Evolutionary conservation across 92 coral and sea anemone genomes (phyloP).

Genomic region (Meandrina meandrites): DNA sequence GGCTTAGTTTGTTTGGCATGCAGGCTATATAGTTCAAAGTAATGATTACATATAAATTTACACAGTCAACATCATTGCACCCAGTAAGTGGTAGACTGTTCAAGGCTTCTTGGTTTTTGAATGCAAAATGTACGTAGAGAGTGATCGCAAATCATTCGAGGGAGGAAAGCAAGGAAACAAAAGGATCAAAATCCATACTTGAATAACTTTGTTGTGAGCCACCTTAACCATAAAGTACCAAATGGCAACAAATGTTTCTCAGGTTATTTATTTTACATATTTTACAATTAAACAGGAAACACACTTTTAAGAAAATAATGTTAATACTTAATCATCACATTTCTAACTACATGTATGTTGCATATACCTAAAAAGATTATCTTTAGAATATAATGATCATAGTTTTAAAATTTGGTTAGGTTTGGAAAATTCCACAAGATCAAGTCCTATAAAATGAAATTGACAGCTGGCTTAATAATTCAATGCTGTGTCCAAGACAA

Average conservation of each 20-base stretch:
- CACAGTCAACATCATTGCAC: too few species aligned
- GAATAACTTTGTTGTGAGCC: too few species aligned
- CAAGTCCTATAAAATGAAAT: slow-evolving; percentile 4
- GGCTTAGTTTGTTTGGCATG: too few species aligned
- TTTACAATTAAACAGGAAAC: not conserved
- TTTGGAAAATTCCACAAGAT: not conserved
- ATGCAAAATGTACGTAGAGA: too few species aligned
- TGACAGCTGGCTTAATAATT: not conserved
- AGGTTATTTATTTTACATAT: slow-evolving; percentile 34
- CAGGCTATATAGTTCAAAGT: too few species aligned
- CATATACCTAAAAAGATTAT: slow-evolving; percentile 10
- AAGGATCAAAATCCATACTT: too few species aligned
- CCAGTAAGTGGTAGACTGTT: too few species aligned
- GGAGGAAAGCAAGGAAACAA: too few species aligned
- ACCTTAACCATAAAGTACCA: not conserved
- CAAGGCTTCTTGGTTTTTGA: too few species aligned
- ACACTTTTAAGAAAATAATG: not conserved
- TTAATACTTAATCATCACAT: slow-evolving; percentile 5
- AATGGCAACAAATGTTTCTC: not conserved
- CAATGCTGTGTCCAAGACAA: not conserved
- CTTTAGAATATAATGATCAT: slow-evolving; percentile 7
- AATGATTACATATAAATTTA: too few species aligned
- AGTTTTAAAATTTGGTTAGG: not conserved
- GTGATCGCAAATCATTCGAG: too few species aligned
- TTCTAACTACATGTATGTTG: slow-evolving; percentile 32